phyloP scores from a whole-genome alignment of 2,888 invertebrate genomes.

The Metopia argyrocephala region DNA sequence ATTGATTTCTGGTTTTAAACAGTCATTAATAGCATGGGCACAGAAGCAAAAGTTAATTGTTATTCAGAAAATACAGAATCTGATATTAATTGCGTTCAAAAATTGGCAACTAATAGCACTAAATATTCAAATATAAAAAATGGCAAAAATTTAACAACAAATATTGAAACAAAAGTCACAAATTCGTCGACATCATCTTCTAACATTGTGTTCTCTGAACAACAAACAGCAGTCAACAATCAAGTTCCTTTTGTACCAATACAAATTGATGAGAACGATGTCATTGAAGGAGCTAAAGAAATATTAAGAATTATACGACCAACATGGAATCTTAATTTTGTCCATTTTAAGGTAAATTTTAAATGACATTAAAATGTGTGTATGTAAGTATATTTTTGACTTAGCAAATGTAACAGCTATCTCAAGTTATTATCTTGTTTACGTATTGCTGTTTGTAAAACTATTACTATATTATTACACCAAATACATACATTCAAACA shows the following conservation, averaged over 20 bases:
- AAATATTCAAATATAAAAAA: constrained; percentile 8
- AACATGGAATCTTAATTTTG: constrained; percentile 82
- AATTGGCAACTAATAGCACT: constrained; percentile 18
- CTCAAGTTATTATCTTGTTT: no score
- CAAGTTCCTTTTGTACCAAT: constrained; percentile 79
- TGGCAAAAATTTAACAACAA: constrained; percentile 4
- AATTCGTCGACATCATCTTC: constrained; percentile 19
- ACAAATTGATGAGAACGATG: constrained; percentile 83
- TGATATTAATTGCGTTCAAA: constrained; percentile 53
- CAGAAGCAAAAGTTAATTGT: constrained; percentile 75
- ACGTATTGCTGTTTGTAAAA: no score
- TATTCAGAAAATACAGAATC: constrained; percentile 73
- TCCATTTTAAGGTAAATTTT: constrained; percentile 84
- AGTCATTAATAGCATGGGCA: constrained; percentile 73
- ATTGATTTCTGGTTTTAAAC: not conserved
- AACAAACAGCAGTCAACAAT: constrained; percentile 13
- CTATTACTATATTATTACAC: no score
- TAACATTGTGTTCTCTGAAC: not conserved
- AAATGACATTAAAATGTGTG: not conserved
- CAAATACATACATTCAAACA: no score
- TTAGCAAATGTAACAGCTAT: no score
- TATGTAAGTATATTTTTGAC: no score
- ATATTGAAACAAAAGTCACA: constrained; percentile 5
- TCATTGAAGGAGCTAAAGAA: constrained; percentile 83
- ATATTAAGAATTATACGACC: constrained; percentile 85